Evolutionary conservation across 30 jellyfish, hydroid and myxozoan species (phyloP), one percentile per base, ranked within the genome.

Genomic region (Hydra vulgaris): DNA sequence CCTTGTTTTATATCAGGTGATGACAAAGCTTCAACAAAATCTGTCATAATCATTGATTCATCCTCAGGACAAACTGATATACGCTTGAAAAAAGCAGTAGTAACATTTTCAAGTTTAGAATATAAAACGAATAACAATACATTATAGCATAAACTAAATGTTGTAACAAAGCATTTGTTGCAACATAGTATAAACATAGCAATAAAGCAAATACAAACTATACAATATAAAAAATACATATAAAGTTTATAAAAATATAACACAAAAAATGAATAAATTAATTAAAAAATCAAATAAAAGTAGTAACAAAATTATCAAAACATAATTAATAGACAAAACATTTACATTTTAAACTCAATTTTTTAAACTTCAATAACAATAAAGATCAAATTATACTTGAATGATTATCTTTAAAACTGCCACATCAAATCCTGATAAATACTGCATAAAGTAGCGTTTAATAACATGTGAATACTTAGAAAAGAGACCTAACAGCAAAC

Each of bases 21-120:
- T 0, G 96, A 82, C 0, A 90, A 74, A 16, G 54, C 79, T 80
- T 86, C 97, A 26, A 90, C 93, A 76, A 90, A 90, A 76, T 95
- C 95, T 70, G 97, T 90, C 97, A 90, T 90, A 8, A 90, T 90
- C 54, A 86, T 74, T 7, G 96, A 90, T 21, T 73, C 90, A 70
- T 90, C 97, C 68, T 90, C 97, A 15, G 97, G 90, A 53, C 97
- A 90, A 52, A 90, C 96, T n/a, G 97, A 90, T 0, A 90, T 67
- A 77, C 81, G 81, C 97, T 90, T 22, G 7, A 86, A 67, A 53
- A n/a, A n/a, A n/a, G 53, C 23, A 80, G 78, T 56, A 74, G 66
- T 18, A 78, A 15, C 20, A 77, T n/a, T n/a, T n/a, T n/a, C n/a
- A n/a, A n/a, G n/a, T n/a, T n/a, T n/a, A n/a, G n/a, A n/a, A n/a